These are phyloP conservation scores for Fundulus diaphanus DNA, from an alignment of 2,797 vertebrate genomes.

Conservation along the genomic window DNA sequence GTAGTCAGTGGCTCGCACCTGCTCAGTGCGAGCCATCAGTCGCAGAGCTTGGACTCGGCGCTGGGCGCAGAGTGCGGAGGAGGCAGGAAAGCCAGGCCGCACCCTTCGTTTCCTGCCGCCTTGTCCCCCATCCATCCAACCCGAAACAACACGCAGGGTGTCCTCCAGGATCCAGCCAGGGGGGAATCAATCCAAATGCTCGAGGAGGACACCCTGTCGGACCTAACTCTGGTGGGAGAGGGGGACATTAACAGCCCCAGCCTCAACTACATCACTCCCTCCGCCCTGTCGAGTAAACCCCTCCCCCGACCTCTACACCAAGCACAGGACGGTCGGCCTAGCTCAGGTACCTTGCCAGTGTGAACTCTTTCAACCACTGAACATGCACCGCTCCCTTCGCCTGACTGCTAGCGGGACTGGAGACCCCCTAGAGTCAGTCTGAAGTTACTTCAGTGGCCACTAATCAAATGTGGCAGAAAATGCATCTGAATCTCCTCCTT, in stretches of 20 bases:
- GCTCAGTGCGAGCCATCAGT: slow-evolving; percentile 76
- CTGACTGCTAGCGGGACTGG: slow-evolving; percentile 34
- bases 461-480: slow-evolving; percentile 43
- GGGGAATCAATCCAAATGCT: slow-evolving; percentile 81
- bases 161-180: slow-evolving; percentile 72
- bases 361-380: slow-evolving; percentile 72
- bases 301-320: slow-evolving; percentile 55
- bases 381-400: slow-evolving; percentile 43
- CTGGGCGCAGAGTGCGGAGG: slow-evolving; percentile 75
- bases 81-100: slow-evolving; percentile 74
- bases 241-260: slow-evolving; percentile 92
- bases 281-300: slow-evolving; percentile 66
- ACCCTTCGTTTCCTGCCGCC: slow-evolving; percentile 72
- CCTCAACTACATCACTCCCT: slow-evolving; percentile 88
- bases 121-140: slow-evolving; percentile 82
- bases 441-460: slow-evolving; percentile 21
- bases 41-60: slow-evolving; percentile 81
- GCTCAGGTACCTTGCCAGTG: slow-evolving; percentile 93
- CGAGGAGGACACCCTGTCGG: slow-evolving; percentile 75
- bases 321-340: slow-evolving; percentile 78
- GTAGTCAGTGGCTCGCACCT: slow-evolving; percentile 43
- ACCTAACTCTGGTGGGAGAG: slow-evolving; percentile 86
- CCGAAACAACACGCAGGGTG: slow-evolving; percentile 59
- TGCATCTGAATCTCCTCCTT: slow-evolving; percentile 68
- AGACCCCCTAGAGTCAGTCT: slow-evolving; percentile 37